Conservation (phyloP, 2,888 invertebrate species). For the Philereme transversata region DNA sequence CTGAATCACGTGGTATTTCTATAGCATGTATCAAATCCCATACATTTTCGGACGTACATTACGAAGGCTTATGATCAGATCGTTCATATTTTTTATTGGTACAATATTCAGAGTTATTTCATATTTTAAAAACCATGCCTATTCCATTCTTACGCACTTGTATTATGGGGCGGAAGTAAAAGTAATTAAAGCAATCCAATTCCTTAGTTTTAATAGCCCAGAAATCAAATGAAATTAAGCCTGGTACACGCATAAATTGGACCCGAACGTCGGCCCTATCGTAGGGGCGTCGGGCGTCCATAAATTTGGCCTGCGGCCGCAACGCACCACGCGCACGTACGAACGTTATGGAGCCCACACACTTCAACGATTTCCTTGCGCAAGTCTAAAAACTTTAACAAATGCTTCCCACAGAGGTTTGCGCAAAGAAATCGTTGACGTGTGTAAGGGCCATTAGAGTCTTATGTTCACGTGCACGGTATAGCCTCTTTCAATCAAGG, state of each 20-base stretch:
- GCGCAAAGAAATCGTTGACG: too few species aligned
- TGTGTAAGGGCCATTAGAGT: too few species aligned
- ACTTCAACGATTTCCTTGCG: too few species aligned
- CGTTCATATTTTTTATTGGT: too few species aligned
- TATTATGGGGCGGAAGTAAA: constrained; percentile 4
- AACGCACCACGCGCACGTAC: constrained; percentile 25
- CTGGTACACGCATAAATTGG: constrained; percentile 34
- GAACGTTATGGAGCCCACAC: not conserved
- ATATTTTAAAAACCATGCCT: too few species aligned
- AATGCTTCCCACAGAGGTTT: too few species aligned
- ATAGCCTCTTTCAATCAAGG: constrained; percentile 15
- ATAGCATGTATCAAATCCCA: too few species aligned
- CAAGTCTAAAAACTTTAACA: too few species aligned
- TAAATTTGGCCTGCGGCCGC: constrained; percentile 34
- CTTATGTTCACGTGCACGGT: constrained; percentile 9
- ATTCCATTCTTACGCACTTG: too few species aligned
- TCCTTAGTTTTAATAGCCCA: constrained; percentile 27
- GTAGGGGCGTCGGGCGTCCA: constrained; percentile 29
- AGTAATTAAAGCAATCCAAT: constrained; percentile 27
- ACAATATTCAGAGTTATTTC: too few species aligned
- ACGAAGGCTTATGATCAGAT: not conserved
- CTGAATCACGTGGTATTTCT: too few species aligned
- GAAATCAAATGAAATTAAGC: constrained; percentile 34
- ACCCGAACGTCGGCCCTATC: constrained; percentile 31
- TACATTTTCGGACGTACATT: too few species aligned